Conservation (phyloP, 2,797 vertebrate genomes). For the Tachyglossus aculeatus region DNA sequence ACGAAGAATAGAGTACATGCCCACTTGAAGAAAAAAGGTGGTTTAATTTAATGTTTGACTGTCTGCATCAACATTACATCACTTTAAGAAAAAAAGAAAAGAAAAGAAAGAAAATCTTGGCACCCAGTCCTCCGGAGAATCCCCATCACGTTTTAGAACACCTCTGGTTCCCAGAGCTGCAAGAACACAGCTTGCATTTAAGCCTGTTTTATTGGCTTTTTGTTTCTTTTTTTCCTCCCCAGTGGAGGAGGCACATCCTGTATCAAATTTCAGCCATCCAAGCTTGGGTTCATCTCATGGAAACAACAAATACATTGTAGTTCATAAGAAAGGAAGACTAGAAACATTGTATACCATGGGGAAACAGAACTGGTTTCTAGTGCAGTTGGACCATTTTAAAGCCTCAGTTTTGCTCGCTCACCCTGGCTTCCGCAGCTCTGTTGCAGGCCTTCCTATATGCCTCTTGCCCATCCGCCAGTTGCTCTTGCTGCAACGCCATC, state of each 20-base stretch:
- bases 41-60: slow-evolving; percentile 23
- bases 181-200: neutral
- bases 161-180: neutral
- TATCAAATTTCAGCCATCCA: neutral
- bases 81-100: neutral
- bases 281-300: neutral
- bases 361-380: neutral
- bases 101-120: too few species aligned
- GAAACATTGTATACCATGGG: neutral
- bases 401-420: slow-evolving; percentile 43
- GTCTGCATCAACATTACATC: neutral
- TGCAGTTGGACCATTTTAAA: neutral
- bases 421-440: slow-evolving; percentile 63
- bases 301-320: neutral
- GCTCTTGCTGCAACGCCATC: slow-evolving; percentile 72
- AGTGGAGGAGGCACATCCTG: neutral
- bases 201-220: neutral
- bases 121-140: too few species aligned
- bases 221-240: neutral
- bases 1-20: neutral
- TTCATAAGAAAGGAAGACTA: neutral
- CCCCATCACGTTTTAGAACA: neutral
- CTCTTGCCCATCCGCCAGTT: slow-evolving; percentile 70
- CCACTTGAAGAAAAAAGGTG: neutral
- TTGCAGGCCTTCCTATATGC: slow-evolving; percentile 72